Conservation (phyloP, 2,888 invertebrate species). For the Pheosia gnoma region DNA sequence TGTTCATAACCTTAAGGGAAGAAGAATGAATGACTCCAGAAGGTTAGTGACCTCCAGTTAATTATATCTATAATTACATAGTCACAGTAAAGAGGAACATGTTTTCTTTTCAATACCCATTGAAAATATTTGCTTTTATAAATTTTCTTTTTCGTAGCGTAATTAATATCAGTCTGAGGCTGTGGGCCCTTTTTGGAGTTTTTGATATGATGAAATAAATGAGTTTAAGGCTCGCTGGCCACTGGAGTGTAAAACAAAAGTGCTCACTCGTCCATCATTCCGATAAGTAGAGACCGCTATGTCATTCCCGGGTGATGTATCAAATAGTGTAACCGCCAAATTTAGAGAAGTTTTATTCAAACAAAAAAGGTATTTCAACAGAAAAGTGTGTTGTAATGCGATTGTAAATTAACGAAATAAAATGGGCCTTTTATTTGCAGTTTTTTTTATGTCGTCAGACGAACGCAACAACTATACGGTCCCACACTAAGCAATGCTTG, state of each 20-base stretch:
- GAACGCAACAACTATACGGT: no score
- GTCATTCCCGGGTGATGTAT: neutral
- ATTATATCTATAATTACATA: neutral
- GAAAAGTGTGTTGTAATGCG: no score
- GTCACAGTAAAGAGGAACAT: neutral
- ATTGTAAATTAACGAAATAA: no score
- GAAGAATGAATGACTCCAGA: no score
- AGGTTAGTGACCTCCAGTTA: neutral
- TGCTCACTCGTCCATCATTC: constrained; percentile 1
- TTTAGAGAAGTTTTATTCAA: no score
- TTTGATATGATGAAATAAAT: constrained; percentile 6
- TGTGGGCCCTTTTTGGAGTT: constrained; percentile 1
- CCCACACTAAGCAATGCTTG: no score
- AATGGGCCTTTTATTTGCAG: no score
- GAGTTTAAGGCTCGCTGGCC: constrained; percentile 1
- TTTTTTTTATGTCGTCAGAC: no score
- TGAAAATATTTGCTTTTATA: neutral
- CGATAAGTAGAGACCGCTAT: neutral
- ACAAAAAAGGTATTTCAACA: no score
- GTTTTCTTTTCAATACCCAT: neutral
- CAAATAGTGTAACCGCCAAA: neutral
- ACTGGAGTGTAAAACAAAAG: constrained; percentile 5
- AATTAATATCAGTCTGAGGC: constrained; percentile 3
- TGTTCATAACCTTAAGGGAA: no score
- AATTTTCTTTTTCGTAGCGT: neutral